Evolutionary conservation across 2,888 invertebrate species (phyloP).

Genomic region (Drosophila pseudotalamancana): DNA sequence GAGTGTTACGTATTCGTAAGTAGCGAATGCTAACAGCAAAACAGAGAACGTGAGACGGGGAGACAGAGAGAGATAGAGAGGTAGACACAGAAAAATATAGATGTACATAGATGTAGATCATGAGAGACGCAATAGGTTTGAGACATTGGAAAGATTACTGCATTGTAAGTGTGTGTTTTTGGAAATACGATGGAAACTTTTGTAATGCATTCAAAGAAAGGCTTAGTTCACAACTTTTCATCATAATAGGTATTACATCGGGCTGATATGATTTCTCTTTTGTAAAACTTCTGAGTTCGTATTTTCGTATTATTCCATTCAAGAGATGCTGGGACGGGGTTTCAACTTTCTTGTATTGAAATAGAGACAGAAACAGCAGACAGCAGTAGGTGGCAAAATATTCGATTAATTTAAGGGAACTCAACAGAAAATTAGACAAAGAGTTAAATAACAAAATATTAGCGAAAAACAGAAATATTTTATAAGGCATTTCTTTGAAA

Average conservation of each 20-base stretch:
- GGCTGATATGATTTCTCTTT: neutral
- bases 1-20: constrained; percentile 10
- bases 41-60: constrained; percentile 2
- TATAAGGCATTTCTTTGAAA: constrained; percentile 57
- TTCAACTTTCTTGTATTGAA: constrained; percentile 18
- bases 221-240: constrained; percentile 20
- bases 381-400: constrained; percentile 3
- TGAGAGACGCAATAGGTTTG: constrained; percentile 8
- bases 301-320: constrained; percentile 32
- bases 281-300: neutral
- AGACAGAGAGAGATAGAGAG: constrained; percentile 10
- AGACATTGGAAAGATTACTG: constrained; percentile 45
- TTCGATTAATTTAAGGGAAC: neutral
- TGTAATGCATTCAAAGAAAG: constrained; percentile 63
- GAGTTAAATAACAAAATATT: constrained; percentile 34
- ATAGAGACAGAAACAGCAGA: neutral
- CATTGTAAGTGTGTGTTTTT: constrained; percentile 30
- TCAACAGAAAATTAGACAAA: constrained; percentile 14
- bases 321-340: neutral
- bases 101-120: neutral
- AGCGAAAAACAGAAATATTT: constrained; percentile 34
- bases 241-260: neutral
- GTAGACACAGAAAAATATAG: constrained; percentile 11
- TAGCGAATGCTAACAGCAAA: constrained; percentile 21
- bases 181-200: constrained; percentile 37